These are phyloP conservation scores for Catalaphyllia jardinei DNA, from an alignment of 64 coral and sea anemone genomes.

Conservation along the genomic window DNA sequence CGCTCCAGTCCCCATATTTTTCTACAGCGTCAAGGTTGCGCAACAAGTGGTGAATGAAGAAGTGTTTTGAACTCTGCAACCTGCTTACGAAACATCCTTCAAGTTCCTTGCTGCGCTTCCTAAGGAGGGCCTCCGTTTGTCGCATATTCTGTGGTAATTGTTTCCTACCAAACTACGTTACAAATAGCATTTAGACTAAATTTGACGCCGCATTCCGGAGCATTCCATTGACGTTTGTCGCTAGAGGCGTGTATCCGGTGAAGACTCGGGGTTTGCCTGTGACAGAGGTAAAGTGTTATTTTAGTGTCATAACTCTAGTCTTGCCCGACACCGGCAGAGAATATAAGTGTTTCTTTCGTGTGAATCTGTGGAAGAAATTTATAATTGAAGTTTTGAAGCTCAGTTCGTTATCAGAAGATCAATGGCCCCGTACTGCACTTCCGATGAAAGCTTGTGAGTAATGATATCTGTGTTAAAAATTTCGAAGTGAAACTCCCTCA, in stretches of 20 bases:
- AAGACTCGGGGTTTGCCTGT: background rate
- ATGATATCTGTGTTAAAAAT: background rate
- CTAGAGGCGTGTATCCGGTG: constrained; percentile 19
- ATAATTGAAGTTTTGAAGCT: background rate
- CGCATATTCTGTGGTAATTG: background rate
- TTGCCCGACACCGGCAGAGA: background rate
- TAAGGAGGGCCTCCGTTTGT: background rate
- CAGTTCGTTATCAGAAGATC: background rate
- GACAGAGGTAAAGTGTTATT: background rate
- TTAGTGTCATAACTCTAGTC: background rate
- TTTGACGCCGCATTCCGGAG: background rate
- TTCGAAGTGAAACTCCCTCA: background rate
- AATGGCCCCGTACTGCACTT: background rate
- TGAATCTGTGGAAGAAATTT: background rate
- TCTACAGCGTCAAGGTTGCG: background rate
- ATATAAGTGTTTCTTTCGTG: background rate
- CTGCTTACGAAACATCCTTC: background rate
- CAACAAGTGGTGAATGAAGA: background rate
- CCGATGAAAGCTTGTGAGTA: background rate
- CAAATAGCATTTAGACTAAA: background rate
- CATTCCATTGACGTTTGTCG: background rate
- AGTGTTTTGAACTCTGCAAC: background rate
- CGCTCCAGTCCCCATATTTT: background rate
- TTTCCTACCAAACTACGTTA: background rate
- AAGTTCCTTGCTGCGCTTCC: background rate